Evolutionary conservation across 1,140 invertebrate genomes (phyloP), one percentile per base, ranked within the genome.

Genomic region (Euglossa dilemma): DNA sequence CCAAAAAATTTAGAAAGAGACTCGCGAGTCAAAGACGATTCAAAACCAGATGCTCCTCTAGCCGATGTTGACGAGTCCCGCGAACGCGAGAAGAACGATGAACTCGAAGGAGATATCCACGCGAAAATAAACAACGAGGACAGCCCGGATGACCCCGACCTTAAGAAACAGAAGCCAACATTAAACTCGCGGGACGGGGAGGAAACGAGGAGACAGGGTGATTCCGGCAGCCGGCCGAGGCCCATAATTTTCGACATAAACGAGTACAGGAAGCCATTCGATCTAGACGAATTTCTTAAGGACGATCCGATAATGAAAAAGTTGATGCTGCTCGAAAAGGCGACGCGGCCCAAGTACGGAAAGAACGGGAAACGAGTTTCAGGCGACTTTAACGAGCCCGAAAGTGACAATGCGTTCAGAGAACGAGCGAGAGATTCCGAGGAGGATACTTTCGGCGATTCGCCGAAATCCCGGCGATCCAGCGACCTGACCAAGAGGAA

Each of bases 281-380:
- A 91, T 87, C 86, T 88, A 50, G 86, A 91, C 54, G 87, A 90
- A 69, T 90, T 92, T 66, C 82, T 91, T 69, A 85, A 87, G 69
- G 81, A 82, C 63, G 84, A 85, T 74, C 74, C 87, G 70, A 73
- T 73, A 73, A 82, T 84, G 54, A n/a, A 86, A 77, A 71, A 57
- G 45, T 52, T 78, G 70, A 47, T 47, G 52, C 45, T 20, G 86
- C 74, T 73, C 23, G 74, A 23, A 52, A 83, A 77, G 78, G 81
- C 80, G 50, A 63, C 63, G 69, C 50, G 20, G 23, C 11, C 85
- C 74, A 78, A 78, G 2, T 77, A 83, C 63, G 64, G 75, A 20
- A 6, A 36, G 66, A 78, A 36, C 81, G 57, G 81, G 74, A 77
- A 83, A 64, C 74, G 50, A 28, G 75, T 83, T 70, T 16, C 66